A percentile compares a stretch with the other conserved stretches of the same genome.
Evolutionary conservation across 2,888 invertebrate genomes (phyloP).

Genomic region (Drosophila paramelanica): DNA sequence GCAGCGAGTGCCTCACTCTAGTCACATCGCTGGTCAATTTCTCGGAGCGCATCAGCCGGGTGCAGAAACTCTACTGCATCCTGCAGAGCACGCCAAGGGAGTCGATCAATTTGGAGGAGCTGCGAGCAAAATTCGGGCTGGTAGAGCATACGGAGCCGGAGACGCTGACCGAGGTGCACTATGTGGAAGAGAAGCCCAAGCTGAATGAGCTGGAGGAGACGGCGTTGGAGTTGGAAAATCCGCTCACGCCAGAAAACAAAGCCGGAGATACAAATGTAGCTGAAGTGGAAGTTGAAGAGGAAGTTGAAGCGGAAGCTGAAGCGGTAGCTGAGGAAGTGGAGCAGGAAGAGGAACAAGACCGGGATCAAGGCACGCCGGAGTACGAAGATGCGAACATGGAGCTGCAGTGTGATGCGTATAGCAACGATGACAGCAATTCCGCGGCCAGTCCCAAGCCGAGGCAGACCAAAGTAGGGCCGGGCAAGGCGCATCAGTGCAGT

Average conservation of each 20-base stretch:
- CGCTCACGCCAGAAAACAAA: conserved; percentile 52
- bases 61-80: conserved; percentile 80
- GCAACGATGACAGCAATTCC: conserved; percentile 16
- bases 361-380: conserved; percentile 3
- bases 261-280: background rate
- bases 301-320: background rate
- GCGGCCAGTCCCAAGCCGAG: conserved; percentile 3
- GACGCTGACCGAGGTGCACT: conserved; percentile 60
- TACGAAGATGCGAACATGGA: conserved; percentile 34
- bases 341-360: background rate
- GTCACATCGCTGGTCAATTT: conserved; percentile 77
- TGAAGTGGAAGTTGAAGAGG: background rate
- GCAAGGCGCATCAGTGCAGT: conserved; percentile 47
- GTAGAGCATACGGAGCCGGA: conserved; percentile 49
- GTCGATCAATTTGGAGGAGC: conserved; percentile 44
- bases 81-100: conserved; percentile 54
- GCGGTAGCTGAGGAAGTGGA: background rate
- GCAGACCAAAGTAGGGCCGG: background rate
- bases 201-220: conserved; percentile 49
- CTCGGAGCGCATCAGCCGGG: conserved; percentile 77
- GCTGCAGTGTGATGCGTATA: conserved; percentile 45
- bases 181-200: conserved; percentile 66
- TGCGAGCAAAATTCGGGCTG: conserved; percentile 65
- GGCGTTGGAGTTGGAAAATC: conserved; percentile 58
- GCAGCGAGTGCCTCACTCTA: conserved; percentile 75